Base-by-base conservation (phyloP, 2,113 vertebrate genomes). In the Coregonus clupeaformis region DNA sequence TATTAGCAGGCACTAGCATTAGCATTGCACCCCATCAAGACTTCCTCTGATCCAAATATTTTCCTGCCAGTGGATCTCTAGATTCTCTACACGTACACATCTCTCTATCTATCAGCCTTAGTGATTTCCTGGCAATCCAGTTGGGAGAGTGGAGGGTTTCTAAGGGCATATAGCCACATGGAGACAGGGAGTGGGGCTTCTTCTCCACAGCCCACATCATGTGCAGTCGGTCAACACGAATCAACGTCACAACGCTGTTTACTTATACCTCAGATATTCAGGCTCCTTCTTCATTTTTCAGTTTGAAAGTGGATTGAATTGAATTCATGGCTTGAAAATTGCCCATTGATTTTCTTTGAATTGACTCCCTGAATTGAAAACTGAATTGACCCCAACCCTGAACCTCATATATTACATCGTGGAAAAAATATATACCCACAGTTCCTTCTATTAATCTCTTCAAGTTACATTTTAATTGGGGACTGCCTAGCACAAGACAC, bases 1-100 rank as follows among this genome's bases (percentile, higher is more conserved):
- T 72, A 86, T 87, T 86, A 89, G 72, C 79, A 90, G 75, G 84
- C 80, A 82, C 77, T 74, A 32, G 49, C 3, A 18, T 52, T 52
- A 52, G 49, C 49, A 52, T 68, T 84, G 76, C 76, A 72, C 76
- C 12, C 66, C 45, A 45, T 59, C 24, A 29, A 70, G 59, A 29
- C n/a, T 73, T 69, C 67, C 5, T 1, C 69, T 72, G 68, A 81
- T 78, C 74, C 75, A 89, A 85, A 88, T 80, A 83, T 79, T 82
- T 73, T 62, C 68, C 47, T 11, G 65, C 29, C 42, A 77, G 49
- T 16, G 71, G 63, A 79, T 73, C 73, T 67, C 85, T 30, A 20
- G 13, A 32, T 67, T 18, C 1, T 0, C 16, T 29, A 67, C 55
- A 77, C 78, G 65, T 77, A 76, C 77, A 70, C 45, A 4, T 82